Percentiles rank a stretch among this genome's conserved stretches.
Evolutionary conservation across 2,888 invertebrate genomes (phyloP).

Genomic region (Oligia strigilis): DNA sequence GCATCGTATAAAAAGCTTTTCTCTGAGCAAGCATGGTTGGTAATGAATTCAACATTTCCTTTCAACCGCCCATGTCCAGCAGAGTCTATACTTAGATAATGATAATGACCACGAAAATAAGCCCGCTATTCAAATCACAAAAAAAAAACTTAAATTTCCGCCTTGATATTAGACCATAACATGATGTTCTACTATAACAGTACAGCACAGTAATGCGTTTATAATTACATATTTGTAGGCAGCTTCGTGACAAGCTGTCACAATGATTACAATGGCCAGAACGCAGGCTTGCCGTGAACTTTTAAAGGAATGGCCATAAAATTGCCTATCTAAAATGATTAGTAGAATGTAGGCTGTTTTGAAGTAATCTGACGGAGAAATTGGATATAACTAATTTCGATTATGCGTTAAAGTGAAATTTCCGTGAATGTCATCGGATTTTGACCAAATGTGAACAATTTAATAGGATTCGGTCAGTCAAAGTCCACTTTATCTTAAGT

Average conservation of each 20-base stretch:
- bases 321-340: conserved; percentile 44
- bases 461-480: not conserved
- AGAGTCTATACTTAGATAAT: conserved; percentile 40
- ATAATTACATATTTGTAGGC: conserved; percentile 86
- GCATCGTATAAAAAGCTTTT: not conserved
- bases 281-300: conserved; percentile 43
- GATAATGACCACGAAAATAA: conserved; percentile 61
- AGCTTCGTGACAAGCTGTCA: conserved; percentile 79
- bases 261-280: conserved; percentile 56
- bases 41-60: not conserved
- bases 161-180: conserved; percentile 64
- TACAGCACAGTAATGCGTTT: conserved; percentile 88
- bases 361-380: conserved; percentile 22
- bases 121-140: conserved; percentile 56
- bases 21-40: not conserved
- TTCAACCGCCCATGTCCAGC: conserved; percentile 17
- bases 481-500: not conserved
- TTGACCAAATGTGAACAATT: conserved; percentile 4
- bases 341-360: conserved; percentile 31
- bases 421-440: not conserved
- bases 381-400: conserved; percentile 27
- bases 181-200: conserved; percentile 70
- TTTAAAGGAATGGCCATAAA: conserved; percentile 62
- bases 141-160: conserved; percentile 58
- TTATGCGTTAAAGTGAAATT: conserved; percentile 26